Evolutionary conservation across 2,888 invertebrate genomes (phyloP), one percentile per base, ranked within the genome.

Genomic region (Bellardia bayeri): DNA sequence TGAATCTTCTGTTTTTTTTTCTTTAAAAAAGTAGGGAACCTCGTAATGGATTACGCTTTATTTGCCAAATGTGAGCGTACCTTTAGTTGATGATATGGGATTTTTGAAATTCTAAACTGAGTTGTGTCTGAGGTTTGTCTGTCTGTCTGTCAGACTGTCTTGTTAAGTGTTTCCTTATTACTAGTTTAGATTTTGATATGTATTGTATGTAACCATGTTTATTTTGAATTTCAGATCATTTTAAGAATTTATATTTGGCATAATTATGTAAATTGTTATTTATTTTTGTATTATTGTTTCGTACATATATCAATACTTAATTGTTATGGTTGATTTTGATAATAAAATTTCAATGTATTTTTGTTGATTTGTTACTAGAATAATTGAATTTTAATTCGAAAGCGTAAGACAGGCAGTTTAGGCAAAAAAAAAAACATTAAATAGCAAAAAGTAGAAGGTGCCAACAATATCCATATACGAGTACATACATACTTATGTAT

Each of bases 211-310:
- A 58, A 75, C 16, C 49, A 8, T 61, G 13, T 63, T 56, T 42
- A n/a, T 66, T 45, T 81, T 42, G 78, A 78, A 68, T 81, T 82
- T n/a, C 42, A 72, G 66, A 74, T 72, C 54, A 71, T 64, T 58
- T 42, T 45, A 5, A 16, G 61, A 42, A 61, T 80, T 56, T 69
- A 13, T 42, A 23, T 81, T 76, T 76, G 54, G 58, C 51, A 56
- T 78, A 71, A 78, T 71, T 83, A 71, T 69, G 74, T 30, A 58
- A 58, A 58, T 23, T 30, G 3, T 30, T 58, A n/a, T 58, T 30
- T 58, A 23, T 58, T 58, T 30, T 30, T 58, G 58, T 13, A 58
- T 23, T 23, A 1, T 23, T 23, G 23, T 23, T 23, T 1, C 23
- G 23, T 23, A 23, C 23, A 23, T 30, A 58, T 7, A 58, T 30